phyloP scores from a whole-genome alignment of 2,888 invertebrate genomes.

The Conomelus anceps region DNA sequence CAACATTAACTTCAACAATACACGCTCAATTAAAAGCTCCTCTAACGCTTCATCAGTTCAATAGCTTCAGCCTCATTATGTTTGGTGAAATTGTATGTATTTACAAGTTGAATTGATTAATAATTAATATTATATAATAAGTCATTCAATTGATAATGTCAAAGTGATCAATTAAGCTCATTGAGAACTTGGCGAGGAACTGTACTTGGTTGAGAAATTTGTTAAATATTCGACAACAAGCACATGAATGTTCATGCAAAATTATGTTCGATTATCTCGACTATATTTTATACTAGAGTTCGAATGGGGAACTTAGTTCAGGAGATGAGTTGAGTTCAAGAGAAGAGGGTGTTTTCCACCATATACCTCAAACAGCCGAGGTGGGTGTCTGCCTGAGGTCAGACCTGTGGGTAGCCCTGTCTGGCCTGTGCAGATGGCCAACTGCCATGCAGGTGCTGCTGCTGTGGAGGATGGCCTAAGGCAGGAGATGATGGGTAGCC shows the following conservation, averaged over 20 bases:
- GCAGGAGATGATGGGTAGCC: conserved; percentile 12
- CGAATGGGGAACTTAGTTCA: not conserved
- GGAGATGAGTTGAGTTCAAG: not conserved
- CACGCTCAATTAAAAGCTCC: not conserved
- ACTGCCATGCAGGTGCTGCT: not conserved
- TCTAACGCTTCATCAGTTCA: not conserved
- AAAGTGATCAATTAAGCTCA: not conserved
- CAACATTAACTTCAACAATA: not conserved
- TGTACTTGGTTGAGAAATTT: not conserved
- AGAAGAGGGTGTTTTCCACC: conserved; percentile 22
- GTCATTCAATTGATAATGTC: not conserved
- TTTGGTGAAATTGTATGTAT: not conserved
- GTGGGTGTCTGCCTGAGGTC: conserved; percentile 17
- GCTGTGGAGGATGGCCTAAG: not conserved
- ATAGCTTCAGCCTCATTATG: not conserved
- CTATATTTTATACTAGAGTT: no score
- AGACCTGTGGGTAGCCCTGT: not conserved
- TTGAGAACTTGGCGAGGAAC: not conserved
- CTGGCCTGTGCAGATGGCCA: not conserved
- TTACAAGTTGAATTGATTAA: not conserved
- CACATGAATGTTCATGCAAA: no score
- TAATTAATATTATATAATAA: not conserved
- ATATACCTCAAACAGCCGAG: conserved; percentile 22
- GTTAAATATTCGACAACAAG: no score
- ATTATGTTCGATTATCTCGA: no score